Conservation (phyloP, 2,888 invertebrate genomes). For the Oscheius sp. region DNA sequence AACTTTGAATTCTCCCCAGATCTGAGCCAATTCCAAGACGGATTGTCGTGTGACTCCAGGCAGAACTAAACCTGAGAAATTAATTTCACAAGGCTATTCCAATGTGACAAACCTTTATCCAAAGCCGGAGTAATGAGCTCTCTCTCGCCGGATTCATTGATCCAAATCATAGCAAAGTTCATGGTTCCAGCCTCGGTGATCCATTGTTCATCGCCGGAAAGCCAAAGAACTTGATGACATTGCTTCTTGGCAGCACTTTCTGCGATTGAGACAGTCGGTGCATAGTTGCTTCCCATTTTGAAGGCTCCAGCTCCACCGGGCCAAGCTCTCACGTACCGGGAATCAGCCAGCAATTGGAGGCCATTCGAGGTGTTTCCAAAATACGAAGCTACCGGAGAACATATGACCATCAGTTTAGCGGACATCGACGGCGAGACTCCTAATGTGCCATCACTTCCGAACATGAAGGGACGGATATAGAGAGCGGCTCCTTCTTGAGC, state of each 20-base stretch:
- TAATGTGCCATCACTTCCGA: conserved; percentile 93
- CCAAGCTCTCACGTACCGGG: conserved; percentile 81
- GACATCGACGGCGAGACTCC: conserved; percentile 87
- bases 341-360: conserved; percentile 83
- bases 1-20: conserved; percentile 84
- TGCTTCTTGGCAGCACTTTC: conserved; percentile 81
- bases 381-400: conserved; percentile 92
- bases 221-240: conserved; percentile 77
- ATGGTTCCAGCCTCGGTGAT: conserved; percentile 98
- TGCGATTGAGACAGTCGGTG: conserved; percentile 74
- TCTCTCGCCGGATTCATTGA: conserved; percentile 88
- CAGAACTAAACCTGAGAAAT: conserved; percentile 76
- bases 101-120: conserved; percentile 72
- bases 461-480: conserved; percentile 93
- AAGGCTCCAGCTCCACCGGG: conserved; percentile 89
- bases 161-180: conserved; percentile 91
- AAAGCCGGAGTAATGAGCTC: conserved; percentile 91
- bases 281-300: conserved; percentile 86
- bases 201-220: conserved; percentile 72
- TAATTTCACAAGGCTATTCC: background rate
- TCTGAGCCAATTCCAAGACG: conserved; percentile 81
- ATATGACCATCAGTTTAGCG: conserved; percentile 89
- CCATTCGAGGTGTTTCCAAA: conserved; percentile 77
- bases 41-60: conserved; percentile 92
- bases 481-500: conserved; percentile 84